Evolutionary conservation across 2,888 invertebrate species (phyloP), one percentile per base, ranked within the genome.

Genomic region (Limnephilus marmoratus): DNA sequence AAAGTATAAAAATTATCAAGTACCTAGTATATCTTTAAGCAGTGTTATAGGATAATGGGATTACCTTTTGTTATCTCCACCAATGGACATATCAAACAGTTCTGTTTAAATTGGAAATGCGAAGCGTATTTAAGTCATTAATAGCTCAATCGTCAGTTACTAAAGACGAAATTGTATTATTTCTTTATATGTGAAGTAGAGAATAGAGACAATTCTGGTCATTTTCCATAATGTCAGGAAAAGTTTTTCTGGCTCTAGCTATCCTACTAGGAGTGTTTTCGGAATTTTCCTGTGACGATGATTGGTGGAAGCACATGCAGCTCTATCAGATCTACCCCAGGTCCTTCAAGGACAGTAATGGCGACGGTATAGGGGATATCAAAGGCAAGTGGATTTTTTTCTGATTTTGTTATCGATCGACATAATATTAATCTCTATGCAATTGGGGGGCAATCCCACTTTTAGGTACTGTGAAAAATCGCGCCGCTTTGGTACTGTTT

Each of bases 241-340:
- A 68, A 24, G 24, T 68, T 68, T 68, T 68, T 24, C 24, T 87
- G 68, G 68, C 68, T 68, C 68, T 68, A 7, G 24, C 68, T 9
- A 68, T 68, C 24, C 24, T 68, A 7, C n/a, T 68, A 68, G 68
- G 68, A 68, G 24, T 68, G 24, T 68, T 68, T 68, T 68, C 68
- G n/a, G 68, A 68, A 68, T 68, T n/a, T 24, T 68, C 68, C 24
- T 68, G 68, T 68, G 68, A 68, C 29, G 93, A 95, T 1, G 97
- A 98, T 94, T 99, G 99, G 99, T 99, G 98, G 98, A 96, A 98
- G 94, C 97, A 97, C 87, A 97, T 97, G 85, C 96, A 97, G 24
- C 96, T 98, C 90, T 99, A 99, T 95, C 98, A 99, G 95, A 97
- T 98, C 92, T 98, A 98, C 95, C 98, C 98, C 0, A 96, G 98